These are phyloP conservation scores for Brotula barbata DNA, from an alignment of 2,797 vertebrate genomes.

Conservation along the genomic window DNA sequence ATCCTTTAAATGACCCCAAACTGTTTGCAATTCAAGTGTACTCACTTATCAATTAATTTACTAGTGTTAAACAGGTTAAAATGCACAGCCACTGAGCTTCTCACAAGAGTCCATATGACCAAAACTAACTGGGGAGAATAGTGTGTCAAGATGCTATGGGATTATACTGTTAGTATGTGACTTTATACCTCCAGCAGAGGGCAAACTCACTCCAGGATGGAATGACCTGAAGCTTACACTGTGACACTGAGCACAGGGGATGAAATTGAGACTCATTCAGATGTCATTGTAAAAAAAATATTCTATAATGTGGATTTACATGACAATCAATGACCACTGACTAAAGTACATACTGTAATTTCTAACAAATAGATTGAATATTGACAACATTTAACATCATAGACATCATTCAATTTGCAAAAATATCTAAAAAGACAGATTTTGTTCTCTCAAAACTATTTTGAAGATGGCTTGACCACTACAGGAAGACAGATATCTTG, in stretches of 20 bases:
- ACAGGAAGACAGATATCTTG: too few species aligned
- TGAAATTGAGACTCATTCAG: slow-evolving; percentile 2
- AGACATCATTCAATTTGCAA: background rate
- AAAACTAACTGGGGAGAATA: slow-evolving; percentile 19
- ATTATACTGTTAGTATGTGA: slow-evolving; percentile 11
- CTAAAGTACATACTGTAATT: background rate
- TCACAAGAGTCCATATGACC: slow-evolving; percentile 16
- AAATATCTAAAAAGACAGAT: too few species aligned
- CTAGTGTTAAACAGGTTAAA: too few species aligned
- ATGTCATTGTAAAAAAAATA: slow-evolving; percentile 5
- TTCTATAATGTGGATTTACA: background rate
- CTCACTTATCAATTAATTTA: too few species aligned
- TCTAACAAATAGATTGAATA: background rate
- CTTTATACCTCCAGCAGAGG: slow-evolving; percentile 70
- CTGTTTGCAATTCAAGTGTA: too few species aligned
- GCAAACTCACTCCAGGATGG: slow-evolving; percentile 63
- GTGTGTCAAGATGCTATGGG: slow-evolving; percentile 6
- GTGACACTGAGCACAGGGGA: background rate
- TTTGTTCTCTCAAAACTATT: too few species aligned
- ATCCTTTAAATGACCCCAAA: too few species aligned
- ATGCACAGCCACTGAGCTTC: slow-evolving; percentile 5
- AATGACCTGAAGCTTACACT: background rate
- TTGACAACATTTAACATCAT: background rate
- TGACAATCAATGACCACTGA: background rate
- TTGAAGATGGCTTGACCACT: too few species aligned